Evolutionary conservation across 2,888 invertebrate genomes (phyloP).

Genomic region (Apamea epomidion): DNA sequence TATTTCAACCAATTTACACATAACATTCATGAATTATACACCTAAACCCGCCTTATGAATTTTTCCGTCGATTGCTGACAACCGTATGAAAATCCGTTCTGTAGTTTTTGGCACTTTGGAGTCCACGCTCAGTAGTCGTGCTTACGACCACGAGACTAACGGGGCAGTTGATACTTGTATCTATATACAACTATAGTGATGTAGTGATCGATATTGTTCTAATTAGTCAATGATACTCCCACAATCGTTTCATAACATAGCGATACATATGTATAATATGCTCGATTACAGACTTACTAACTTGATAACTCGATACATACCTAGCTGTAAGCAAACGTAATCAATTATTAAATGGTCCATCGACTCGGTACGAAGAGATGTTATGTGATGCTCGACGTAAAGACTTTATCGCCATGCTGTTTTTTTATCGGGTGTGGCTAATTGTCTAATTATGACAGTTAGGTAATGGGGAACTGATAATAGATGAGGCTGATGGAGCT

Average conservation of each 20-base stretch:
- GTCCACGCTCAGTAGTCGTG: no score
- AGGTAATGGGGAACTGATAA: constrained; percentile 39
- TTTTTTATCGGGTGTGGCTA: constrained; percentile 33
- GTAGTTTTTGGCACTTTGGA: background rate
- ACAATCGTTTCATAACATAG: background rate
- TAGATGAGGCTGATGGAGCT: background rate
- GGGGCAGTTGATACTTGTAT: background rate
- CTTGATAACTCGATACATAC: constrained; percentile 43
- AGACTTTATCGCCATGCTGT: constrained; percentile 23
- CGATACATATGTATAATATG: constrained; percentile 5
- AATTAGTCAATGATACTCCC: background rate
- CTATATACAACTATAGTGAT: background rate
- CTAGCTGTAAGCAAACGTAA: constrained; percentile 58
- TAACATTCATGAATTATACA: background rate
- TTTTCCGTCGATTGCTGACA: background rate
- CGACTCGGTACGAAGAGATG: constrained; percentile 60
- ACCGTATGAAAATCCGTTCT: background rate
- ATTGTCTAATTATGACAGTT: constrained; percentile 45
- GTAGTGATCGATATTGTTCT: background rate
- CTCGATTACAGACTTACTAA: constrained; percentile 43
- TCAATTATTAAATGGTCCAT: constrained; percentile 70
- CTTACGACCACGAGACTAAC: no score
- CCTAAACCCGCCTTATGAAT: background rate
- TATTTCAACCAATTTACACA: no score
- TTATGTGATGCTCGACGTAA: constrained; percentile 58